Percentiles rank a stretch among this genome's conserved stretches.
Conservation (phyloP, 1,140 invertebrate genomes). For the Drosophila azteca region DNA sequence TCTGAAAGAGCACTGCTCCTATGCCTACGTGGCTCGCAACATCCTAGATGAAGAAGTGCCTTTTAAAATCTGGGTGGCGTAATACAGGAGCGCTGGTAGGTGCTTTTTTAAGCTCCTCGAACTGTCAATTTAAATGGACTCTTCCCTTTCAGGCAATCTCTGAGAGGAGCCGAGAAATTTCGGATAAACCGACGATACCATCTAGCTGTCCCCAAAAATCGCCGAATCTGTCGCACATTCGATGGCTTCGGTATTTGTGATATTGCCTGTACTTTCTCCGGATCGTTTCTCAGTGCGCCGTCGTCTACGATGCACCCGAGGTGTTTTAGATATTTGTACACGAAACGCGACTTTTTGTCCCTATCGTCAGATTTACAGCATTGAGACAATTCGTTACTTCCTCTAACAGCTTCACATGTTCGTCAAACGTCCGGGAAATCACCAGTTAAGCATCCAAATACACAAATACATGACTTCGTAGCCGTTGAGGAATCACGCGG, state of each 20-base stretch:
- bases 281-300: no score
- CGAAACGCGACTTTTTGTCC: no score
- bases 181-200: no score
- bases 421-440: conserved; percentile 42
- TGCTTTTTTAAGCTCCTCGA: no score
- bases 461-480: conserved; percentile 45
- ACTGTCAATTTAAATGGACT: conserved; percentile 23
- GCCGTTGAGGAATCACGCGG: conserved; percentile 21
- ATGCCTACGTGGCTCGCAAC: no score
- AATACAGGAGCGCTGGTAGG: conserved; percentile 34
- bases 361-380: no score
- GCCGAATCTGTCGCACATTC: no score
- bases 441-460: conserved; percentile 73
- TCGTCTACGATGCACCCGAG: conserved; percentile 30
- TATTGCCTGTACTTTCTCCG: no score
- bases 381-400: conserved; percentile 5
- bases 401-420: conserved; percentile 41
- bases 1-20: conserved; percentile 63
- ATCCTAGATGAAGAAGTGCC: conserved; percentile 37
- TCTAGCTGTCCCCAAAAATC: no score
- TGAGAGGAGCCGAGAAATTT: no score
- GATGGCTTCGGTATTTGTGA: no score
- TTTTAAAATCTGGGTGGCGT: conserved; percentile 34
- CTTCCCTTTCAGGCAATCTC: conserved; percentile 51
- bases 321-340: conserved; percentile 11